Percentiles rank a stretch among this genome's conserved stretches.
phyloP scores from a whole-genome alignment of 2,797 vertebrate genomes.

The Takifugu ocellatus region DNA sequence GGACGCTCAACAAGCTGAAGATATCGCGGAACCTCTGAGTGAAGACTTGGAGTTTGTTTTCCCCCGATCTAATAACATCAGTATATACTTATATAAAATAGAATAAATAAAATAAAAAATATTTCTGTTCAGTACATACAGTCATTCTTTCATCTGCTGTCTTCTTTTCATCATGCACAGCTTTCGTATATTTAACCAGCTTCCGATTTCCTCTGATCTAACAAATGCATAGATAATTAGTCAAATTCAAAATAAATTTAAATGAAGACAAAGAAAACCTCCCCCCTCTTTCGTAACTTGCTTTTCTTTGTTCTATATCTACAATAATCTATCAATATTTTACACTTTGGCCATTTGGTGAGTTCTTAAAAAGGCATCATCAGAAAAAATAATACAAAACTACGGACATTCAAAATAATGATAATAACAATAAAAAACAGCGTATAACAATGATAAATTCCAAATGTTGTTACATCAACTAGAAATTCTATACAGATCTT shows the following conservation, averaged over 20 bases:
- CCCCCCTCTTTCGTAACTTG: conserved; percentile 45
- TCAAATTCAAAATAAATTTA: conserved; percentile 73
- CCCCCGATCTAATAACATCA: conserved; percentile 78
- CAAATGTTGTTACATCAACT: conserved; percentile 60
- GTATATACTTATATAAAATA: conserved; percentile 94
- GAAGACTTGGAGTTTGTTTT: conserved; percentile 64
- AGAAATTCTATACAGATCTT: conserved; percentile 58
- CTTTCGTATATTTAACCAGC: conserved; percentile 53
- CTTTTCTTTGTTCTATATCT: conserved; percentile 67
- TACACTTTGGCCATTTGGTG: conserved; percentile 86
- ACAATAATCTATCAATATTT: conserved; percentile 73
- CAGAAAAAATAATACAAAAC: conserved; percentile 56
- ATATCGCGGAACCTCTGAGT: conserved; percentile 44
- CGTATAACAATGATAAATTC: conserved; percentile 75
- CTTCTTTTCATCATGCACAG: conserved; percentile 76
- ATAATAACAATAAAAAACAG: conserved; percentile 52
- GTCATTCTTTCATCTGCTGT: conserved; percentile 60
- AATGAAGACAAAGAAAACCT: conserved; percentile 57
- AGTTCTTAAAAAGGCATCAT: conserved; percentile 69
- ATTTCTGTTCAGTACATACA: conserved; percentile 80
- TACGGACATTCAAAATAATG: conserved; percentile 61
- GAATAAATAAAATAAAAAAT: conserved; percentile 99
- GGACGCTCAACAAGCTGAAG: conserved; percentile 58
- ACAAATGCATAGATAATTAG: conserved; percentile 92
- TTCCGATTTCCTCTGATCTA: conserved; percentile 70